These are phyloP conservation scores for Schrankia costaestrigalis DNA, from an alignment of 2,888 invertebrate species.

Conservation along the genomic window DNA sequence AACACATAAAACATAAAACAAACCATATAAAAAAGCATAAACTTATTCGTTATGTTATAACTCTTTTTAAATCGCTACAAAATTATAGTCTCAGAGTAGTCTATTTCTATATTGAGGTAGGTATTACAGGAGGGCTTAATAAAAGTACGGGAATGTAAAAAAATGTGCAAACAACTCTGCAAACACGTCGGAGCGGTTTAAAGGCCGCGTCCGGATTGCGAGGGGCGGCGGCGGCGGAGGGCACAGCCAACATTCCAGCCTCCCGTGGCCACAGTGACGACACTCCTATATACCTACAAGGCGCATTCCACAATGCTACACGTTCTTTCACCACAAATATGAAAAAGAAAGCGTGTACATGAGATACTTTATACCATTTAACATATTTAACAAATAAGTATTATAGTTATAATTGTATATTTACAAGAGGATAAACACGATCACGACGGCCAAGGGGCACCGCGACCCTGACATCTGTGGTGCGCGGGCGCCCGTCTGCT, in stretches of 20 bases:
- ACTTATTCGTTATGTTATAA: too few relatives aligned
- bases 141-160: constrained; percentile 76
- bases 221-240: constrained; percentile 67
- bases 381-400: constrained; percentile 5
- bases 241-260: constrained; percentile 71
- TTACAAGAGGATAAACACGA: too few relatives aligned
- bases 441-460: constrained; percentile 35
- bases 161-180: constrained; percentile 79
- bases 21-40: too few relatives aligned
- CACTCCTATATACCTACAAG: constrained; percentile 52
- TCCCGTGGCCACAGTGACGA: constrained; percentile 62
- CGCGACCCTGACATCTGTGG: constrained; percentile 59
- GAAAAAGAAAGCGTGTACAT: constrained; percentile 41
- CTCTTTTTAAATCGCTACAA: too few relatives aligned
- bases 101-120: constrained; percentile 36
- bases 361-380: constrained; percentile 23
- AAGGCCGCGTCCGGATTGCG: constrained; percentile 78
- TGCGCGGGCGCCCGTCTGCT: constrained; percentile 50
- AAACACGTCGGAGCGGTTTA: constrained; percentile 79
- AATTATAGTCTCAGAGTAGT: too few relatives aligned
- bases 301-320: constrained; percentile 53
- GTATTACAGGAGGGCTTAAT: constrained; percentile 61
- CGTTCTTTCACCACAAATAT: constrained; percentile 44
- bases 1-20: too few relatives aligned
- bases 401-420: too few relatives aligned